Base-by-base conservation (phyloP, 1,140 invertebrate species). In the Ceratina japonica region DNA sequence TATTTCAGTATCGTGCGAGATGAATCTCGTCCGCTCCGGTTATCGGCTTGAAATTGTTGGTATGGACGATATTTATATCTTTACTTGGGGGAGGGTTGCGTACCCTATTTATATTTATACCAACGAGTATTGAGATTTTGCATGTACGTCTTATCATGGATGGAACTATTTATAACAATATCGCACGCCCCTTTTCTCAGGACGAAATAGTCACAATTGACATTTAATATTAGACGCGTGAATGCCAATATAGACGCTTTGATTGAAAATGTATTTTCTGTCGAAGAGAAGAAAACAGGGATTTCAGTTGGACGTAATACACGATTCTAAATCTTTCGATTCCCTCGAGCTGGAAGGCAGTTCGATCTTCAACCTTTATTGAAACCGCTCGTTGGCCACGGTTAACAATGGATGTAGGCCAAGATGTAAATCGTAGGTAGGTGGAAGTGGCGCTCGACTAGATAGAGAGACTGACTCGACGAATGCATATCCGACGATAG, bases 391-490 rank as follows among this genome's bases (percentile, higher is more conserved):
- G 73, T 75, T 75, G 62, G 62, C 20, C 51, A 20, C 62, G 63
- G 31, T 56, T 66, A 66, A 44, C 51, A 58, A 66, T 75, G 62
- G 62, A 75, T 75, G 10, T 75, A 75, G 73, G 62, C 51, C 63
- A 59, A 54, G 59, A 56, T 71, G 75, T 54, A 56, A 52, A 78
- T 63, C 15, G 54, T n/a, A 44, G 58, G 44, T 44, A 61, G 24
- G 58, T 62, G 22, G 75, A 71, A 71, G 15, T 22, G 51, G 62
- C 62, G 16, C 31, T 56, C 62, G 13, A 8, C 49, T 56, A 22
- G 72, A 75, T 65, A 52, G 73, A 37, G 44, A 54, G 37, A 44
- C 61, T 22, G 15, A 52, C 49, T 61, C 49, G 61, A 13, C 22
- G 52, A 70, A 64, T 56, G 65, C 37, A 59, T 59, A 72, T 72